A percentile compares a stretch with the other conserved stretches of the same genome.
These are phyloP conservation scores for Epinephelus lanceolatus DNA, from an alignment of 2,113 vertebrate genomes.

Conservation along the genomic window DNA sequence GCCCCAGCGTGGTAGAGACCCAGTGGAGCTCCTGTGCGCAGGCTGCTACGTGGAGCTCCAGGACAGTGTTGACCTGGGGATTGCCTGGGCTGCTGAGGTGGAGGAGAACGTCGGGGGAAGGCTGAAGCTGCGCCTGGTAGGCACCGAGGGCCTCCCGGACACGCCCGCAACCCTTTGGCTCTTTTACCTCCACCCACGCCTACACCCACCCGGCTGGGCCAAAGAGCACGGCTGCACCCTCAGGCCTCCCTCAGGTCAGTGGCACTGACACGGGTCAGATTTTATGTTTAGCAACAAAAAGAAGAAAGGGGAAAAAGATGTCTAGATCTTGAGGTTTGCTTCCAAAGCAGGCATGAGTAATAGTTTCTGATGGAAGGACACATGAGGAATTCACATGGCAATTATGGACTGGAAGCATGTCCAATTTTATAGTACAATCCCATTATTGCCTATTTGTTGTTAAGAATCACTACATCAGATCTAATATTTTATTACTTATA, in stretches of 20 bases:
- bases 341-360: slow-evolving; percentile 1
- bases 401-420: background rate
- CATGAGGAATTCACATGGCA: background rate
- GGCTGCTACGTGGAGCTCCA: slow-evolving; percentile 94
- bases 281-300: slow-evolving; percentile 37
- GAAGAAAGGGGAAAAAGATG: background rate
- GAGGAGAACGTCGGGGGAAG: slow-evolving; percentile 94
- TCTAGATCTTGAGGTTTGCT: slow-evolving; percentile 16
- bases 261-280: slow-evolving; percentile 1
- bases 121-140: slow-evolving; percentile 90
- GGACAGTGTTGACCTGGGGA: slow-evolving; percentile 83
- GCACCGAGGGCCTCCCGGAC: slow-evolving; percentile 87
- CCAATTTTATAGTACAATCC: slow-evolving; percentile 5
- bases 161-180: slow-evolving; percentile 90
- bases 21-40: slow-evolving; percentile 91
- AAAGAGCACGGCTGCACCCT: slow-evolving; percentile 88
- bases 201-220: slow-evolving; percentile 96
- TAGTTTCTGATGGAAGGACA: slow-evolving; percentile 11
- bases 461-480: background rate
- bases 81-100: slow-evolving; percentile 92
- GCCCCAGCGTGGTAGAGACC: slow-evolving; percentile 94
- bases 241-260: slow-evolving; percentile 91
- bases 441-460: background rate
- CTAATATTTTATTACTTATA: background rate
- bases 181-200: slow-evolving; percentile 94